Base-by-base conservation (phyloP, 2,113 vertebrate species). In the Salvelinus namaycush region DNA sequence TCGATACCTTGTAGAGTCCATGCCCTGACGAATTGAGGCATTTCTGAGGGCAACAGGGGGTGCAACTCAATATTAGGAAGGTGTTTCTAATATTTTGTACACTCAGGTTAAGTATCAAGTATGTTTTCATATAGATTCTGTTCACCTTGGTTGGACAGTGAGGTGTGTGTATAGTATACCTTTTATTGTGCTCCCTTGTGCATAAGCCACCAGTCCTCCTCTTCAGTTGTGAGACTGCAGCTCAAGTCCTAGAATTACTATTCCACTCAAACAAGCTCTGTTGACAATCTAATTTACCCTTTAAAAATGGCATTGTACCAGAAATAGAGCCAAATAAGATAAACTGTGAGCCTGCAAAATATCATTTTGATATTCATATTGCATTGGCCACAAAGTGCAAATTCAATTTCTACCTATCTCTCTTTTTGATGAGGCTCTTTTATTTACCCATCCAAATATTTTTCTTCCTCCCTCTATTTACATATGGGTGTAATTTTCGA, bases 401-500 rank as follows among this genome's bases (percentile, higher is more conserved):
- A 86, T 87, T 89, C 80, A 78, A 88, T 90, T 90, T 85, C 79
- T 70, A 65, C 24, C 84, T 76, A 83, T 90, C 71, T 75, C 76
- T 86, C 74, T 83, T 82, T 75, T 79, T 84, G 86, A 89, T 72
- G 83, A 79, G 73, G 66, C 77, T 73, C 59, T 76, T 82, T 84
- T 88, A 90, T 89, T 90, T 91, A 89, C 78, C 77, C 82, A 77
- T 87, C 79, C 83, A 83, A 88, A 89, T 80, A 84, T 84, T 84
- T 31, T 89, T 81, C 26, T 66, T 13, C 59, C 31, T 82, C 79
- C 77, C 81, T 68, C 86, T 84, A 90, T 92, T 90, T 90, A 83
- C 84, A 90, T 88, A 83, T 78, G 80, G 81, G 79, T 86, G 82
- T 87, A 65, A 85, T 90, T 88, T 84, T 79, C 75, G 73, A 24